phyloP scores from a whole-genome alignment of 2,797 vertebrate genomes.

The Carduelis carduelis region DNA sequence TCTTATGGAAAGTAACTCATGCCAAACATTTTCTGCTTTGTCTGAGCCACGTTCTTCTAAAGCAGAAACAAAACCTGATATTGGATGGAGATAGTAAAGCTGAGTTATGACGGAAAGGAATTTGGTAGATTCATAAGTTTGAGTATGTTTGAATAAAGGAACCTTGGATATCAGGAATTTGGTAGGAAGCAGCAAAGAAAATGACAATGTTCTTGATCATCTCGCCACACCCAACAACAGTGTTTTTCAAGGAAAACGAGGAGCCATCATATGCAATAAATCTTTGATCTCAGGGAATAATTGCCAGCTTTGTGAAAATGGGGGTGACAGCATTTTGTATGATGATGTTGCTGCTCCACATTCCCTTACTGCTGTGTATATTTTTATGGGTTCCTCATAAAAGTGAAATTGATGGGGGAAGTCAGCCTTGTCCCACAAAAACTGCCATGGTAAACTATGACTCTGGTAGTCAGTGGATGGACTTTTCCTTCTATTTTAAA shows the following conservation, averaged over 20 bases:
- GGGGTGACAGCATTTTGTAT: neutral
- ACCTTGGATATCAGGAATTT: neutral
- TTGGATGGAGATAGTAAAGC: neutral
- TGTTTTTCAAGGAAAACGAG: neutral
- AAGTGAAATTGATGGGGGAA: neutral
- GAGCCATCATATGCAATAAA: neutral
- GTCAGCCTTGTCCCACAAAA: neutral
- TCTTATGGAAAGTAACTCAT: neutral
- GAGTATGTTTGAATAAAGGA: neutral
- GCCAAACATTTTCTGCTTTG: neutral
- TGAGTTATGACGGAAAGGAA: neutral
- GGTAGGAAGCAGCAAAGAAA: neutral
- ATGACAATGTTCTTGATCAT: neutral
- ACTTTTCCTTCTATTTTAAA: neutral
- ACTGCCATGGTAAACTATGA: neutral
- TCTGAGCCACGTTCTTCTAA: neutral
- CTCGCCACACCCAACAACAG: neutral
- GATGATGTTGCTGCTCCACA: neutral
- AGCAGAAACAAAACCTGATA: neutral
- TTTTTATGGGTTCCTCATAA: neutral
- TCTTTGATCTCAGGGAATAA: neutral
- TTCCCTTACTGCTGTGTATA: neutral
- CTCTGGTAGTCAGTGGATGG: neutral
- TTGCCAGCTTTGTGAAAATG: neutral
- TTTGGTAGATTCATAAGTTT: neutral